A percentile compares a stretch with the other conserved stretches of the same genome.
phyloP scores from a whole-genome alignment of 2,888 invertebrate genomes.

The Chymomyza procnemis region DNA sequence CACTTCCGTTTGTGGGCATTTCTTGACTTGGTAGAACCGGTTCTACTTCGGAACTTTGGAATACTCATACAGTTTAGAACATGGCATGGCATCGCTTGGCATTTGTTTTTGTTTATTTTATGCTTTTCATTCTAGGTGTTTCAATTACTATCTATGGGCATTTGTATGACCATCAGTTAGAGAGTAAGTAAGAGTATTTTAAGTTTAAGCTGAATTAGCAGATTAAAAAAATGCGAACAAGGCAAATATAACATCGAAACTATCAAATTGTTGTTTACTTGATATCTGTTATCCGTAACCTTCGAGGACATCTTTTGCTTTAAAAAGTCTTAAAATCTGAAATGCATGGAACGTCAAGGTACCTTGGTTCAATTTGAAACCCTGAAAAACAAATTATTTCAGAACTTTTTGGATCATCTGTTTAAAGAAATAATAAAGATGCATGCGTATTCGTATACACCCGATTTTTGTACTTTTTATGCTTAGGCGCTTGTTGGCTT shows the following conservation, averaged over 20 bases:
- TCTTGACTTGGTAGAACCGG: constrained; percentile 60
- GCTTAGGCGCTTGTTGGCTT: neutral
- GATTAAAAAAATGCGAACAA: too few species aligned
- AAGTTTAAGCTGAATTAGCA: too few species aligned
- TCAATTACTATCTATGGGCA: neutral
- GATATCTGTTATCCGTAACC: too few species aligned
- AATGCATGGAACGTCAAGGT: too few species aligned
- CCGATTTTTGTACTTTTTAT: neutral
- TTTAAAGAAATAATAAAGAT: too few species aligned
- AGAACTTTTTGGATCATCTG: too few species aligned
- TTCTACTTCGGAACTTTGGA: constrained; percentile 56
- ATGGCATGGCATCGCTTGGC: constrained; percentile 7
- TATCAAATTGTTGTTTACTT: too few species aligned
- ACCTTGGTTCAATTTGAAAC: too few species aligned
- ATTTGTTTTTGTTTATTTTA: constrained; percentile 9
- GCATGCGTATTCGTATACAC: neutral
- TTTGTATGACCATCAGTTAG: neutral
- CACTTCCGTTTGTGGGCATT: constrained; percentile 59
- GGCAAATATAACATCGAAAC: too few species aligned
- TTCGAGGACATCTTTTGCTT: too few species aligned
- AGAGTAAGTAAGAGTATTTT: neutral
- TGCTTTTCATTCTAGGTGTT: neutral
- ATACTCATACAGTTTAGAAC: constrained; percentile 30
- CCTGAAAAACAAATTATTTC: too few species aligned
- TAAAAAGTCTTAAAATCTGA: too few species aligned